Base-by-base conservation (phyloP, 2,113 vertebrate genomes). In the Nibea coibor region DNA sequence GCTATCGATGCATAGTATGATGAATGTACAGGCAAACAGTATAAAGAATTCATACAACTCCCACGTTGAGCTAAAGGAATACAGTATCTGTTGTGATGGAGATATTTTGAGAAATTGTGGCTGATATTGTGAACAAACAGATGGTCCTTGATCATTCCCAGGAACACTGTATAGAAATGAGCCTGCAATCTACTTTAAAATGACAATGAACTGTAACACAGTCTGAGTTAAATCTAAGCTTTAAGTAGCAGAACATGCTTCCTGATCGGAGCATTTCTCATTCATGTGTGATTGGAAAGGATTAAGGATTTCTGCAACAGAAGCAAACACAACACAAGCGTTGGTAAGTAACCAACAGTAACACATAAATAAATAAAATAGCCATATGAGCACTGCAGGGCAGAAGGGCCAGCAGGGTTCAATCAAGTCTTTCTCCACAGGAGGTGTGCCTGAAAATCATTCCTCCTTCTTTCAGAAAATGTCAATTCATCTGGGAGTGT, bases 391-490 rank as follows among this genome's bases (percentile, higher is more conserved):
- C 39, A 56, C n/a, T 4, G 22, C 24, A 43, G 45, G 39, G 68
- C 45, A 59, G 57, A 88, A 61, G 31, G 51, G 42, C 51, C 42
- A 75, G 50, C 59, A 70, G 58, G 53, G 67, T 75, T 78, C 81
- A 83, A 83, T 88, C 71, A 73, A 78, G 69, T 82, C 74, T 28
- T 54, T 66, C 76, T 87, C 63, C 26, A 63, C 64, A 72, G 48
- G 78, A 81, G 82, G 47, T 90, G 86, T 84, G 89, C 43, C 89
- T 88, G 76, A 82, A 68, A 79, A 90, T 31, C 72, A 85, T 89
- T 91, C 74, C 85, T 89, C 62, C 91, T 91, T 71, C 90, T 93
- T 92, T 89, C 63, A 79, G 67, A 88, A 90, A 92, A 89, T 82
- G 86, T 89, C 86, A 86, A 81, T 86, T 88, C 78, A 90, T 92